Conservation (phyloP, 2,888 invertebrate genomes). For the Kryphioiulus occultus region DNA sequence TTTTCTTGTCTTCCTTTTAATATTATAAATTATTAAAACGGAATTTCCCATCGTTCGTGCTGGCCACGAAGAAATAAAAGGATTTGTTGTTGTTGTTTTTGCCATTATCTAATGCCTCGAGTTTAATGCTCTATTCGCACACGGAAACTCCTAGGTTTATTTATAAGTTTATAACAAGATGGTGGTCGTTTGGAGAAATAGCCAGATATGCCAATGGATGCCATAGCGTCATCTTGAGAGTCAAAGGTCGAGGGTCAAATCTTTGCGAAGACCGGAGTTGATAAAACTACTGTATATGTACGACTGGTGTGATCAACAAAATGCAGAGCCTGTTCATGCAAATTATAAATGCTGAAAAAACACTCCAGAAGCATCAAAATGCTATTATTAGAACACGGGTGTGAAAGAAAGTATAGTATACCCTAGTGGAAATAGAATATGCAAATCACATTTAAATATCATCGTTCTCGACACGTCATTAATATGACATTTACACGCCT, state of each 20-base stretch:
- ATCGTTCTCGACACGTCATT: no score
- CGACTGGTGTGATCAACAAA: background rate
- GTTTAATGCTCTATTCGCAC: background rate
- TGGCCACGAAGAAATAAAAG: background rate
- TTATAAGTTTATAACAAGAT: background rate
- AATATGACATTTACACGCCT: no score
- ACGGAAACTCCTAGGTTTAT: background rate
- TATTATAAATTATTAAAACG: background rate
- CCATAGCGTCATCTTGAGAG: background rate
- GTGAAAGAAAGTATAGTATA: no score
- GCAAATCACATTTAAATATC: no score
- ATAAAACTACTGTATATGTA: no score
- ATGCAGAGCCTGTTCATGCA: background rate
- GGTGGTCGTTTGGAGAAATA: background rate
- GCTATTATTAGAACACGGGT: no score
- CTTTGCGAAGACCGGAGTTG: background rate
- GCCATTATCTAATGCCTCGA: background rate
- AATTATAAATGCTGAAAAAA: background rate
- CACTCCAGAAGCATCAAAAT: no score
- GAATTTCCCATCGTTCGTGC: background rate
- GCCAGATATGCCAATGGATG: background rate
- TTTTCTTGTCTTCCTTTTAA: background rate
- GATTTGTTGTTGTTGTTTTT: constrained; percentile 5
- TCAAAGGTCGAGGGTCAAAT: background rate
- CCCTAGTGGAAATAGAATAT: no score